These are phyloP conservation scores for Hemaris fuciformis DNA, from an alignment of 2,888 invertebrate species.

Conservation along the genomic window DNA sequence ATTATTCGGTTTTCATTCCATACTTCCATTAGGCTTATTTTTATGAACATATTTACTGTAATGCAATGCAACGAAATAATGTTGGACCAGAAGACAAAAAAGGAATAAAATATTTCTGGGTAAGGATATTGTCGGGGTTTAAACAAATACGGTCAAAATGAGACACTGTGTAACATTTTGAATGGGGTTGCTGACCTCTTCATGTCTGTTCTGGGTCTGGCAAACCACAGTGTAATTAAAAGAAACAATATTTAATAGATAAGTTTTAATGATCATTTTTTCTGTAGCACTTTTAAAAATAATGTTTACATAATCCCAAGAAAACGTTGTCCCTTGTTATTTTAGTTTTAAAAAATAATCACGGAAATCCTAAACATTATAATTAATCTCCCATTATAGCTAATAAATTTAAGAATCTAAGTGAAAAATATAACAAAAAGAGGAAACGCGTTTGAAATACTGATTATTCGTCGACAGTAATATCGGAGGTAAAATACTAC, in stretches of 20 bases:
- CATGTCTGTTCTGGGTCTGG: too few species aligned
- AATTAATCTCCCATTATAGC: slow-evolving; percentile 53
- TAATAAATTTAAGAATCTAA: slow-evolving; percentile 62
- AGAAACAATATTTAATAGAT: slow-evolving; percentile 55
- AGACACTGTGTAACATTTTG: too few species aligned
- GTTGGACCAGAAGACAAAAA: too few species aligned
- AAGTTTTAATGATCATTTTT: slow-evolving; percentile 78
- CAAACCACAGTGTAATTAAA: neutral
- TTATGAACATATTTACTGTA: too few species aligned
- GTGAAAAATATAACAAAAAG: slow-evolving; percentile 62
- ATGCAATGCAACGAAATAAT: too few species aligned
- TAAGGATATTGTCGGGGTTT: too few species aligned
- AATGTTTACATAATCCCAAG: slow-evolving; percentile 70
- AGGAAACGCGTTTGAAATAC: slow-evolving; percentile 57
- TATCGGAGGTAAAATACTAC: slow-evolving; percentile 49
- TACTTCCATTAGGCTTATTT: too few species aligned
- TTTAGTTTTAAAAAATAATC: slow-evolving; percentile 6
- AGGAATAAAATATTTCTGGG: too few species aligned
- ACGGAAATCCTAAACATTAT: slow-evolving; percentile 56
- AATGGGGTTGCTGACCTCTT: too few species aligned
- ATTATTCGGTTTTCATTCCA: too few species aligned
- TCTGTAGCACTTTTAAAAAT: slow-evolving; percentile 74
- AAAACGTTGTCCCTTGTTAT: slow-evolving; percentile 9
- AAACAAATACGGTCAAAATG: too few species aligned
- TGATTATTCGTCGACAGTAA: slow-evolving; percentile 51